A percentile compares a stretch with the other conserved stretches of the same genome.
phyloP scores from a whole-genome alignment of 2,113 vertebrate genomes.

The Myrmecophaga tridactyla region DNA sequence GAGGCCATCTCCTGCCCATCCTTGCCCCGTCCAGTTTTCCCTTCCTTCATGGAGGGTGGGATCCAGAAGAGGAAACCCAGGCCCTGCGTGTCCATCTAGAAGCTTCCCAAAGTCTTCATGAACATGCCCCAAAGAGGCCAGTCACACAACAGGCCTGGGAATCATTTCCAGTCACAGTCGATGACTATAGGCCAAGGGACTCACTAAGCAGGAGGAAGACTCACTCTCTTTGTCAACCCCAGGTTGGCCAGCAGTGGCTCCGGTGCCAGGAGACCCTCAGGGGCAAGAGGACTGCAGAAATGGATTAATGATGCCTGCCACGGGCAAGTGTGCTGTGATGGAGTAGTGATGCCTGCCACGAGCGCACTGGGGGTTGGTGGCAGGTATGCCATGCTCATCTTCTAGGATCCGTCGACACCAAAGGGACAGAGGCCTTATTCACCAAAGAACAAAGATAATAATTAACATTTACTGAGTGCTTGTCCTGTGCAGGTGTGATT shows the following conservation, averaged over 20 bases:
- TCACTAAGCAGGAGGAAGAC: no score
- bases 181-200: rapidly evolving
- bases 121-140: background rate
- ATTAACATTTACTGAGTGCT: background rate
- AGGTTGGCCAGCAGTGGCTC: background rate
- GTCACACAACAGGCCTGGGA: rapidly evolving
- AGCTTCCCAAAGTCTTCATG: no score
- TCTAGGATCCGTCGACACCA: background rate
- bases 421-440: background rate
- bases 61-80: background rate
- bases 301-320: background rate
- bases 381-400: rapidly evolving
- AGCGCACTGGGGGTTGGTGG: rapidly evolving
- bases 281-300: background rate
- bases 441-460: background rate
- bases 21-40: background rate
- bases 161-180: rapidly evolving
- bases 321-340: rapidly evolving
- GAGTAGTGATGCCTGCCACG: background rate
- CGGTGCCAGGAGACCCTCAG: no score
- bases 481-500: background rate
- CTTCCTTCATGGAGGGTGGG: background rate
- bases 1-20: rapidly evolving
- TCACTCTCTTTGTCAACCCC: no score
- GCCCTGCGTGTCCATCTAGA: rapidly evolving